These are phyloP conservation scores for Pinna nobilis DNA, from an alignment of 1,140 invertebrate genomes.

Conservation along the genomic window DNA sequence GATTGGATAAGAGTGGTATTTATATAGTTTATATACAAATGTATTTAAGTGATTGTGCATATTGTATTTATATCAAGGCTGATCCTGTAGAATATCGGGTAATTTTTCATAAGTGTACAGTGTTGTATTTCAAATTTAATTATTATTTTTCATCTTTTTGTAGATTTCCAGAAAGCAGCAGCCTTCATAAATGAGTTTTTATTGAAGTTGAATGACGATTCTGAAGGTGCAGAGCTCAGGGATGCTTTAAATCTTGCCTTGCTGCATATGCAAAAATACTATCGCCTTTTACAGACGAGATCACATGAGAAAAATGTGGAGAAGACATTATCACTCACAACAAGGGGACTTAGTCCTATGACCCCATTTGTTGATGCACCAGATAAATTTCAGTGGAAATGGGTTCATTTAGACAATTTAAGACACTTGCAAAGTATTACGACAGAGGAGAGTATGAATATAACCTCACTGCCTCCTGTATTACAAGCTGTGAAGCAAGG, in stretches of 20 bases:
- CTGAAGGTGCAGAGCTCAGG: slow-evolving; percentile 72
- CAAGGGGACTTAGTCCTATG: slow-evolving; percentile 73
- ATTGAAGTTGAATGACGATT: slow-evolving; percentile 73
- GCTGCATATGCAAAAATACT: slow-evolving; percentile 74
- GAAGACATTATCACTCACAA: slow-evolving; percentile 59
- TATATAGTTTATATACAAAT: too few relatives aligned
- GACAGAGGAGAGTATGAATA: slow-evolving; percentile 64
- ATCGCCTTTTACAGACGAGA: slow-evolving; percentile 65
- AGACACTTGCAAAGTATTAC: slow-evolving; percentile 59
- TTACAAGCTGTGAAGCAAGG: slow-evolving; percentile 69
- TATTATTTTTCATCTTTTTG: slow-evolving; percentile 38
- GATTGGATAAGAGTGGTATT: too few relatives aligned
- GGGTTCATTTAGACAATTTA: slow-evolving; percentile 70
- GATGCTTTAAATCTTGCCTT: slow-evolving; percentile 73
- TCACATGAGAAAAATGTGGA: slow-evolving; percentile 63
- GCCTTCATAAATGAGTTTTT: slow-evolving; percentile 75
- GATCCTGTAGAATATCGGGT: background rate
- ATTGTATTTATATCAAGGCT: background rate
- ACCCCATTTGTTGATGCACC: slow-evolving; percentile 74
- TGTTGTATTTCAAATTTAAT: background rate
- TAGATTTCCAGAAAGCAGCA: slow-evolving; percentile 75
- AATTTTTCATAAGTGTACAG: background rate
- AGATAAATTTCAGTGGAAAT: slow-evolving; percentile 74
- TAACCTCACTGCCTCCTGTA: slow-evolving; percentile 65
- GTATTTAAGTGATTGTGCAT: background rate